Conservation (phyloP, 2,113 vertebrate species). For the Microcebus jonahi region DNA sequence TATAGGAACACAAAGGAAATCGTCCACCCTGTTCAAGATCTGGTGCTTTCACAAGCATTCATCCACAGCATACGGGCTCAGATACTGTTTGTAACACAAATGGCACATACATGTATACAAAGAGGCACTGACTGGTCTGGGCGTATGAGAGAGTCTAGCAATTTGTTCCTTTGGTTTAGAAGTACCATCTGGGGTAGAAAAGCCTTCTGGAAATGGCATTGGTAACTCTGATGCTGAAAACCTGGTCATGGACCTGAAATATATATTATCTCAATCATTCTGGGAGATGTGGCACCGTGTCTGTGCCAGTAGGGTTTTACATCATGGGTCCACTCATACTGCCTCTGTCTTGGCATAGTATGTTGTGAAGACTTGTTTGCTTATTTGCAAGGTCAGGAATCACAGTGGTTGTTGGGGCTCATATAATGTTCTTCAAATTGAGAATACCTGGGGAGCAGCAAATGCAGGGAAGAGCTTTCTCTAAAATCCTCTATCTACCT, state of each 20-base stretch:
- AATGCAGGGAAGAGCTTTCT: not conserved
- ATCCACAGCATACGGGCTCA: not conserved
- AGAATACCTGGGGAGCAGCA: not conserved
- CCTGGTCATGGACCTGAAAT: conserved; percentile 19
- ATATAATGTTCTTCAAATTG: not conserved
- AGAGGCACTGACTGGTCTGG: not conserved
- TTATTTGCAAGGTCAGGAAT: not conserved
- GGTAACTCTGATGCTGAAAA: conserved; percentile 33
- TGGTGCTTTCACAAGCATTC: not conserved
- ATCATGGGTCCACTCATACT: not conserved
- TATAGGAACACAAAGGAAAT: not conserved
- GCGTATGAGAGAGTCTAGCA: not conserved
- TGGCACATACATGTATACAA: accelerated
- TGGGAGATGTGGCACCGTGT: not conserved
- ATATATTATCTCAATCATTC: not conserved
- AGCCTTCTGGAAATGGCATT: conserved; percentile 48
- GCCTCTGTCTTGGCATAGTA: not conserved
- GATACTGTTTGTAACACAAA: not conserved
- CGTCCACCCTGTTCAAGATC: not conserved
- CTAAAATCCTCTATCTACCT: not conserved
- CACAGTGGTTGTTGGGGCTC: not conserved
- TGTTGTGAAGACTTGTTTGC: not conserved
- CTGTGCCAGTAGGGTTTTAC: conserved; percentile 41
- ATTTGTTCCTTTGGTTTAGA: conserved; percentile 29
- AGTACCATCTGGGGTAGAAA: conserved; percentile 28